phyloP scores from a whole-genome alignment of 2,797 vertebrate genomes.

The Peromyscus nudipes region DNA sequence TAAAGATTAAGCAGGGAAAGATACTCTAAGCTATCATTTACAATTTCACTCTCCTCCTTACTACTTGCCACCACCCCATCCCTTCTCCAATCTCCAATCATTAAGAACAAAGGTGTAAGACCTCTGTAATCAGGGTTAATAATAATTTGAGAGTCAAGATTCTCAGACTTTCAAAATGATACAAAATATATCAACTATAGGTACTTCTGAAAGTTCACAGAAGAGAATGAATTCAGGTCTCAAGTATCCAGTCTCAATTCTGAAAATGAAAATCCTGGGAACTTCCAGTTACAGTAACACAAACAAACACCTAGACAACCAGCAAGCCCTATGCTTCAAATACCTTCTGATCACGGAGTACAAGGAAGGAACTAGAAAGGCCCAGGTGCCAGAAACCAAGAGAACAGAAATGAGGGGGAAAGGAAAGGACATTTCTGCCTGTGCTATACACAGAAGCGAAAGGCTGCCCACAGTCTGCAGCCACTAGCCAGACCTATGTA shows the following conservation, averaged over 20 bases:
- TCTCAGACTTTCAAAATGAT: not conserved
- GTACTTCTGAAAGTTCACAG: conserved; percentile 47
- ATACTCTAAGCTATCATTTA: not conserved
- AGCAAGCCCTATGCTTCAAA: conserved; percentile 43
- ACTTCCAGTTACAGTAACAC: conserved; percentile 55
- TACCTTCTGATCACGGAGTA: not conserved
- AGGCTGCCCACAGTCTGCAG: not conserved
- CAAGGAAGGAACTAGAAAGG: conserved; percentile 64
- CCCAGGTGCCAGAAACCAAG: conserved; percentile 46
- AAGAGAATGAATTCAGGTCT: conserved; percentile 17
- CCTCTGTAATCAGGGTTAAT: conserved; percentile 11
- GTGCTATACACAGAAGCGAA: not conserved
- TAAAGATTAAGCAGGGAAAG: conserved; percentile 26
- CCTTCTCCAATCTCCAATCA: not conserved
- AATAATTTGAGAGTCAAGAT: conserved; percentile 39
- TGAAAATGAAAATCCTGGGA: conserved; percentile 71
- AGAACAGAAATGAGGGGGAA: not conserved
- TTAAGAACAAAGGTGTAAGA: not conserved
- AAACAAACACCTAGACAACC: not conserved
- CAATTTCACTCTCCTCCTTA: not conserved
- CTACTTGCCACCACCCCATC: not conserved
- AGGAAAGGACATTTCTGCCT: not conserved
- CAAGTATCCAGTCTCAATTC: conserved; percentile 27
- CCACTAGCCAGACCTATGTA: not conserved
- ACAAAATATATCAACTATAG: conserved; percentile 29